Conservation (phyloP, 2,797 vertebrate species). For the Podargus strigoides region DNA sequence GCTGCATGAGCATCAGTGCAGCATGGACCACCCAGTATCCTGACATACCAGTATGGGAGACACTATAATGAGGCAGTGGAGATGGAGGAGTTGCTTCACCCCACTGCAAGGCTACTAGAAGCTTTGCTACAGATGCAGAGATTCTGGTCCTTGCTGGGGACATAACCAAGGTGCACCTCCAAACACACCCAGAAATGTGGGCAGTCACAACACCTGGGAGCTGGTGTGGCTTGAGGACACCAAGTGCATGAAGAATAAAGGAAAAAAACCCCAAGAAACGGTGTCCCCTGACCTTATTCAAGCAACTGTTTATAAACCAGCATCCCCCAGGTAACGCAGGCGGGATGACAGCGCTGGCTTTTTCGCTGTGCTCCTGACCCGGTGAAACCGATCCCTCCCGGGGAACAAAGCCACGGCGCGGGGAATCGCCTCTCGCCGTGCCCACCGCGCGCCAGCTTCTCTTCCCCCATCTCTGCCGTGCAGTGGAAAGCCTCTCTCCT, state of each 20-base stretch:
- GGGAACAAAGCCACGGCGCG: neutral
- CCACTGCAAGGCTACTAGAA: neutral
- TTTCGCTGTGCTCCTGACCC: neutral
- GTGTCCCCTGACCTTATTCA: neutral
- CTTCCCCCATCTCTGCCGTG: neutral
- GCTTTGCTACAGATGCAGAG: neutral
- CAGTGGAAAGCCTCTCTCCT: slow-evolving; percentile 40
- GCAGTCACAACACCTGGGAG: neutral
- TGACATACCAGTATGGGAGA: neutral
- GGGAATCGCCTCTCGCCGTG: neutral
- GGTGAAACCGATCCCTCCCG: neutral
- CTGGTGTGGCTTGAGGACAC: rapidly evolving
- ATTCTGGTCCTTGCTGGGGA: neutral
- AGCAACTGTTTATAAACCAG: neutral
- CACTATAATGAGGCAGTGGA: rapidly evolving
- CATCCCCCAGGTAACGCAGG: neutral
- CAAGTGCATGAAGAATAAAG: neutral
- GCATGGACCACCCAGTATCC: rapidly evolving
- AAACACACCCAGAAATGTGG: neutral
- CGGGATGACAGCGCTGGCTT: neutral
- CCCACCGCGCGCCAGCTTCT: neutral
- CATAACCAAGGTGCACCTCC: neutral
- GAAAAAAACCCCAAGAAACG: too few species aligned
- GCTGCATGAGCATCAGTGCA: neutral
- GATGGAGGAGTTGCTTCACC: neutral